Evolutionary conservation across 2,888 invertebrate species (phyloP).

Genomic region (Luperina nickerlii): DNA sequence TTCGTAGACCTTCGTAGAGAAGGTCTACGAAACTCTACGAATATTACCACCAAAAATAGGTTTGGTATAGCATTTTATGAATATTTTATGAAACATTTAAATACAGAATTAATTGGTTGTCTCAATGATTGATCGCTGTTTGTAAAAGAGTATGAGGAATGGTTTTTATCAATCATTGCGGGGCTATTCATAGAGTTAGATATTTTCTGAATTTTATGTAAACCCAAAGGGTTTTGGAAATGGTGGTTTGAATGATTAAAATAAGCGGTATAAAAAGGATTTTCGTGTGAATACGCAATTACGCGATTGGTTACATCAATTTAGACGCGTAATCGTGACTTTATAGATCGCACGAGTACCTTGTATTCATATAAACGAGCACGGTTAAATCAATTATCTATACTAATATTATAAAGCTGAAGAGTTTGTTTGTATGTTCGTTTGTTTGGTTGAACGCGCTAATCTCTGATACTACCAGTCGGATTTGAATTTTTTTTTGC

Average conservation of each 20-base stretch:
- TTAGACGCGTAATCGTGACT: too few species aligned
- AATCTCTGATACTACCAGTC: too few species aligned
- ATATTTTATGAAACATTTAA: conserved; percentile 15
- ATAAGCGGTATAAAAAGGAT: too few species aligned
- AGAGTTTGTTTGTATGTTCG: too few species aligned
- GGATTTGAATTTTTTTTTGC: too few species aligned
- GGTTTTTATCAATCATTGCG: conserved; percentile 33
- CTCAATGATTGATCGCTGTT: conserved; percentile 45
- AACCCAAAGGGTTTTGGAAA: neutral
- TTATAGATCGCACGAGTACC: too few species aligned
- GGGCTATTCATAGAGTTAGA: neutral
- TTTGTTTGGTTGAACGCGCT: too few species aligned
- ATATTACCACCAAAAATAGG: neutral
- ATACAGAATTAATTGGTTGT: conserved; percentile 42
- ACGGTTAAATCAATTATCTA: too few species aligned
- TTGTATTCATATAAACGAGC: too few species aligned
- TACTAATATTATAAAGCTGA: too few species aligned
- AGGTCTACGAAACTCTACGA: conserved; percentile 18
- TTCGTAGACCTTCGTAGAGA: too few species aligned
- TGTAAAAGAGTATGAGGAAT: conserved; percentile 22
- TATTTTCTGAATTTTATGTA: conserved; percentile 13
- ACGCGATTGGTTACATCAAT: neutral
- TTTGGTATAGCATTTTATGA: neutral
- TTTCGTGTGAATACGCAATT: too few species aligned
- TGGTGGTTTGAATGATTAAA: neutral